Percentiles rank a stretch among this genome's conserved stretches.
Evolutionary conservation across 2,113 vertebrate species (phyloP).

Genomic region (Scytalopus superciliaris): DNA sequence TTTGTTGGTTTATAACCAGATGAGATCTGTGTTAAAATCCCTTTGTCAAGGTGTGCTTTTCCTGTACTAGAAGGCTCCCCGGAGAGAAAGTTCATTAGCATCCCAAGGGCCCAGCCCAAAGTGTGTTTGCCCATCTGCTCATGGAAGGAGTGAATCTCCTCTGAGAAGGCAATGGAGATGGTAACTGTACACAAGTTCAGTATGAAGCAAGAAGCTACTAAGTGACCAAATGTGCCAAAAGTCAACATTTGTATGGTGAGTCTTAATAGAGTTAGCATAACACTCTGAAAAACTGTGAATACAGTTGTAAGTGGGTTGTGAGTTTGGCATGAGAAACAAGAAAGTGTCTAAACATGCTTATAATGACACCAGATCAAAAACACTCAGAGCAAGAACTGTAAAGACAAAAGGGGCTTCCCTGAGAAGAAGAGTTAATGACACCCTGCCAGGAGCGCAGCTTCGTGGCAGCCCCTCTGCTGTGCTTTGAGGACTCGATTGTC

Average conservation of each 20-base stretch:
- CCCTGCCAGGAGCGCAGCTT: not conserved
- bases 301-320: not conserved
- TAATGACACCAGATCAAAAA: not conserved
- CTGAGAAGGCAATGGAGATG: not conserved
- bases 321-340: not conserved
- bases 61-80: constrained; percentile 5
- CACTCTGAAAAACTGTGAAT: not conserved
- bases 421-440: not conserved
- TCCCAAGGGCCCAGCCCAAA: not conserved
- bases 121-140: constrained; percentile 7
- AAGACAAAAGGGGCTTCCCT: not conserved
- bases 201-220: not conserved
- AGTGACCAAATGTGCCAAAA: not conserved
- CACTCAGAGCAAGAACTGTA: not conserved
- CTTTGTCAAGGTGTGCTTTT: not conserved
- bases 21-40: not conserved
- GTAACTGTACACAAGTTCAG: not conserved
- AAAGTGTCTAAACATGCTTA: not conserved
- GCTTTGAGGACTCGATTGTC: not conserved
- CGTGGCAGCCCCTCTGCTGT: not conserved
- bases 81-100: constrained; percentile 28
- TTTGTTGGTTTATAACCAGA: not conserved
- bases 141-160: not conserved
- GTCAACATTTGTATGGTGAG: not conserved
- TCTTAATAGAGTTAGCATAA: not conserved